These are phyloP conservation scores for Adelognathus sp. DNA, from an alignment of 2,888 invertebrate genomes.

Conservation along the genomic window DNA sequence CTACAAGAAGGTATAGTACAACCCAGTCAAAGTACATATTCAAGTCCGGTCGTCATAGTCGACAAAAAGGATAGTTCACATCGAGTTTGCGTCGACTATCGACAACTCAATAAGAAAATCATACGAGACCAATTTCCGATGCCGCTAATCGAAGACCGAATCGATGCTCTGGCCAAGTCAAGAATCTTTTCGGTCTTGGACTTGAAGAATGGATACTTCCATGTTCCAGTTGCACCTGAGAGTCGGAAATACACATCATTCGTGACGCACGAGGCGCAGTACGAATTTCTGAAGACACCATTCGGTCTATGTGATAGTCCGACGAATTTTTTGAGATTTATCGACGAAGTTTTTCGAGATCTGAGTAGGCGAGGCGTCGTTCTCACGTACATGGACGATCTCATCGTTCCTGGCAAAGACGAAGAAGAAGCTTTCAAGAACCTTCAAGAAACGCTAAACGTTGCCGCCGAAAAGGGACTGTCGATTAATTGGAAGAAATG, in stretches of 20 bases:
- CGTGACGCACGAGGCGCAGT: conserved; percentile 59
- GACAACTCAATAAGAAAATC: conserved; percentile 61
- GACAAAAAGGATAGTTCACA: conserved; percentile 58
- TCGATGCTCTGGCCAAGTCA: conserved; percentile 55
- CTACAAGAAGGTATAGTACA: conserved; percentile 54
- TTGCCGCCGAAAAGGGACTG: conserved; percentile 53
- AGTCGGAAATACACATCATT: conserved; percentile 63
- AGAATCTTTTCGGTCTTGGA: conserved; percentile 58
- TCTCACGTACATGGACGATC: conserved; percentile 51
- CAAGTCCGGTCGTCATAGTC: conserved; percentile 59
- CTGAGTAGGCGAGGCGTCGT: conserved; percentile 20
- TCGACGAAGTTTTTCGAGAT: conserved; percentile 49
- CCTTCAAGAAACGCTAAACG: conserved; percentile 48
- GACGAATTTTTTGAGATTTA: conserved; percentile 48
- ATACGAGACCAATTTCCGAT: conserved; percentile 61
- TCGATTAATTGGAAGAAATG: conserved; percentile 61
- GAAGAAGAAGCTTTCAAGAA: conserved; percentile 41
- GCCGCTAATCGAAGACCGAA: conserved; percentile 64
- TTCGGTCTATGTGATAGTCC: conserved; percentile 55
- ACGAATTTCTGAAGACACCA: conserved; percentile 57
- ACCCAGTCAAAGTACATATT: conserved; percentile 50
- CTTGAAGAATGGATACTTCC: conserved; percentile 61
- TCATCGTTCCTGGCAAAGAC: conserved; percentile 43
- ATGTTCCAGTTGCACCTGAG: conserved; percentile 58
- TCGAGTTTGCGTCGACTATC: conserved; percentile 64